Evolutionary conservation across 23 tunicate genomes (phyloP), one percentile per base, ranked within the genome.

Genomic region (Ascidia mentula): DNA sequence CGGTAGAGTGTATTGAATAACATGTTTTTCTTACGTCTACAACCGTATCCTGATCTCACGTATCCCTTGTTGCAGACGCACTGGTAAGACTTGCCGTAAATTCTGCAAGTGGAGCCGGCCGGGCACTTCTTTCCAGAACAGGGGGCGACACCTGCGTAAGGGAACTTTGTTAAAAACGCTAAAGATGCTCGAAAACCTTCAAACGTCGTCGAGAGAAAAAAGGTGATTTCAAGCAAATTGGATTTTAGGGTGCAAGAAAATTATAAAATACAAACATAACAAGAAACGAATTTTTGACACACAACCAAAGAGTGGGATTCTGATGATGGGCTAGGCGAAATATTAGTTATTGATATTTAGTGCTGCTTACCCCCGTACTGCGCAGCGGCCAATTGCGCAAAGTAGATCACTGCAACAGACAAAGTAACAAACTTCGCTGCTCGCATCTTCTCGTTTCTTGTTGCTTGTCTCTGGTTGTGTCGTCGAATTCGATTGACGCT

Each of bases 21-120:
- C n/a, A n/a, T n/a, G n/a, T n/a, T n/a, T n/a, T n/a, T n/a, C 65
- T 53, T 53, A 53, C 65, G 65, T 53, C 65, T 6, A 28, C 65
- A 53, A 53, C 22, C 65, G 65, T 53, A 53, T 53, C 65, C 65
- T 20, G 24, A 26, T 9, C 65, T 6, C 4, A 53, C 65, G 65
- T 53, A 53, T 26, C 24, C 65, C 22, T 53, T 28, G 22, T 53
- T 53, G 65, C 65, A 53, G 4, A 53, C 65, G 24, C 65, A 53
- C 13, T 28, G 65, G 65, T 53, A 53, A 9, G 65, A 53, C 24
- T 53, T 53, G 7, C 65, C 65, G 24, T 53, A 53, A 9, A 3
- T 28, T 53, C 24, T 6, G 13, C 65, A 53, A 3, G 1, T 9
- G 7, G 65, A 6, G 22, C 65, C 65, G 24, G 65, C 24, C 12